These are phyloP conservation scores for Enteromius mattozi DNA, from an alignment of 2,797 vertebrate genomes.

Conservation along the genomic window DNA sequence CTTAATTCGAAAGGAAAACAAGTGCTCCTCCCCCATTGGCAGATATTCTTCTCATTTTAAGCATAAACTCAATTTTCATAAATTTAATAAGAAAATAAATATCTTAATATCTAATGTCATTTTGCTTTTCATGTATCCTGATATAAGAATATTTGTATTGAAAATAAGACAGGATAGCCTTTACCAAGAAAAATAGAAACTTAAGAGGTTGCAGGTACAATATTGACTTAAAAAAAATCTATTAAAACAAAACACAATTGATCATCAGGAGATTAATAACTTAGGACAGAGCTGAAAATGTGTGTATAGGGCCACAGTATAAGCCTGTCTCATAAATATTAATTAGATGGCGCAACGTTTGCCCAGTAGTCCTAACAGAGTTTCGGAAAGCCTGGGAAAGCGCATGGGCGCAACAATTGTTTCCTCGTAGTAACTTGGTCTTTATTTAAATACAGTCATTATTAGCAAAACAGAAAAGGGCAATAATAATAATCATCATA, in stretches of 20 bases:
- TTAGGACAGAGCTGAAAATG: background rate
- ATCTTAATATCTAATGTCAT: background rate
- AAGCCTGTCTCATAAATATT: background rate
- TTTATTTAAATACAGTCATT: background rate
- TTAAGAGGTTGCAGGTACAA: background rate
- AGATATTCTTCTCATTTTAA: background rate
- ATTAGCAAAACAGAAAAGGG: background rate
- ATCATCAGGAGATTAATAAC: background rate
- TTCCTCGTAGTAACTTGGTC: background rate
- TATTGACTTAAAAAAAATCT: background rate
- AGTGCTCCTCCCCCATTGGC: background rate
- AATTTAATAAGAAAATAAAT: background rate
- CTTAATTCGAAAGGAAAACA: background rate
- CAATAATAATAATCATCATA: background rate
- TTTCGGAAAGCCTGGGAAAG: background rate
- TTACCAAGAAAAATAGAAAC: background rate
- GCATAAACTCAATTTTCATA: background rate
- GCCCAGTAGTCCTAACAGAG: background rate
- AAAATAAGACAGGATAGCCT: background rate
- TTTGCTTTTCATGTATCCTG: background rate
- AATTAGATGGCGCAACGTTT: background rate
- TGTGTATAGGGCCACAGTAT: background rate
- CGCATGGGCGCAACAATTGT: too few species aligned
- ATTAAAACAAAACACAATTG: background rate
- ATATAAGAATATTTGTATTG: background rate